These are phyloP conservation scores for Pyrrhia umbra DNA, from an alignment of 2,888 invertebrate species.

Conservation along the genomic window DNA sequence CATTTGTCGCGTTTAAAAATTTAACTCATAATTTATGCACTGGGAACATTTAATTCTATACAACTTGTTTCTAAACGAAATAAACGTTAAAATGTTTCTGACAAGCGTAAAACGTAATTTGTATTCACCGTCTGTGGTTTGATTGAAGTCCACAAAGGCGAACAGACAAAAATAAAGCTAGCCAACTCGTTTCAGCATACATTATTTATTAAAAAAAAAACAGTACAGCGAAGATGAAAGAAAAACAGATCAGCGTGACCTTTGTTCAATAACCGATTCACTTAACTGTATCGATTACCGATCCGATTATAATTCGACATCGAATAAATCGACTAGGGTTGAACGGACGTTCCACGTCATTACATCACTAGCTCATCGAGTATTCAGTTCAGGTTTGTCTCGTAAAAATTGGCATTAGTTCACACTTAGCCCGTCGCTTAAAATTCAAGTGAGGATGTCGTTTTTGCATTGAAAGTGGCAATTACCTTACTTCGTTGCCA, in stretches of 20 bases:
- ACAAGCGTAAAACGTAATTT: slow-evolving; percentile 23
- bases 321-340: slow-evolving; percentile 56
- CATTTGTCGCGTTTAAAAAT: neutral
- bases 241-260: slow-evolving; percentile 53
- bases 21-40: neutral
- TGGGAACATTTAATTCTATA: slow-evolving; percentile 1
- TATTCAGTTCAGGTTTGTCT: slow-evolving; percentile 76
- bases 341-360: slow-evolving; percentile 50
- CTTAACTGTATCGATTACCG: slow-evolving; percentile 48
- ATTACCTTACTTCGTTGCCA: slow-evolving; percentile 76
- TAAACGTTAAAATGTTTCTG: slow-evolving; percentile 8
- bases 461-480: slow-evolving; percentile 82
- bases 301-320: slow-evolving; percentile 52
- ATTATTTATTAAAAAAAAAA: slow-evolving; percentile 31
- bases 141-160: slow-evolving; percentile 26
- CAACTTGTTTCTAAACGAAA: neutral
- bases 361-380: slow-evolving; percentile 73
- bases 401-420: slow-evolving; percentile 87
- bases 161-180: slow-evolving; percentile 8
- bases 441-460: slow-evolving; percentile 78
- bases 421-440: slow-evolving; percentile 81
- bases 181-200: slow-evolving; percentile 12
- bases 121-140: slow-evolving; percentile 10
- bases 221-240: slow-evolving; percentile 43
- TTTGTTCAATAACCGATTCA: slow-evolving; percentile 35